Conservation (phyloP, 1,140 invertebrate species). For the Pseudobourletiella spinata region DNA sequence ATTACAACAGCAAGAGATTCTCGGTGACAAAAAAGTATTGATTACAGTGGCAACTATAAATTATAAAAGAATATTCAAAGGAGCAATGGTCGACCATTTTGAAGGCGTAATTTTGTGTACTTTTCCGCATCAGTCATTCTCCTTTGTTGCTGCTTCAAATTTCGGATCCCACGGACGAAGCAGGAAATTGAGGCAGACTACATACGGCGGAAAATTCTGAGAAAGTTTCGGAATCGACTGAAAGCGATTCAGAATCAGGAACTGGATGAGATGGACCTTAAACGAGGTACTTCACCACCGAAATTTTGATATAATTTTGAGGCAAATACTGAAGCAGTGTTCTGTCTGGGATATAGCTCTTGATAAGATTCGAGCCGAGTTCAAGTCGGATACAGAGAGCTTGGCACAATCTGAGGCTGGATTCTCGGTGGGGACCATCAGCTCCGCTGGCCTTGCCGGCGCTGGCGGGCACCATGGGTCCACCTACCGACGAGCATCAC, state of each 20-base stretch:
- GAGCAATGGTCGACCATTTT: not conserved
- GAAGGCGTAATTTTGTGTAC: not conserved
- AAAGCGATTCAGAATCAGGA: conserved; percentile 71
- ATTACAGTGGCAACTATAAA: not conserved
- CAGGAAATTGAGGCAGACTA: conserved; percentile 89
- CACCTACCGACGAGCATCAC: conserved; percentile 33
- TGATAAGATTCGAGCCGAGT: conserved; percentile 44
- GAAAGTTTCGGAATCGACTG: conserved; percentile 68
- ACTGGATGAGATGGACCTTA: conserved; percentile 72
- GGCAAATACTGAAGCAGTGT: conserved; percentile 1
- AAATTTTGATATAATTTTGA: conserved; percentile 1
- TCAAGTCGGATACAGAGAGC: conserved; percentile 43
- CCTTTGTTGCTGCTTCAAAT: conserved; percentile 74
- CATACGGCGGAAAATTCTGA: conserved; percentile 67
- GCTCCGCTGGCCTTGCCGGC: conserved; percentile 4
- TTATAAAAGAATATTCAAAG: not conserved
- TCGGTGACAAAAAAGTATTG: not conserved
- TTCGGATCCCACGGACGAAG: conserved; percentile 79
- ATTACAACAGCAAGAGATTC: no score
- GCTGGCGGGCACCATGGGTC: conserved; percentile 23
- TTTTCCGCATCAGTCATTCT: conserved; percentile 56
- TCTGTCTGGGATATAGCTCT: no score
- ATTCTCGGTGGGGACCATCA: conserved; percentile 32
- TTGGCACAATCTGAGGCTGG: conserved; percentile 37
- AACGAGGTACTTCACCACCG: conserved; percentile 57